These are phyloP conservation scores for Nesogale talazaci DNA, from an alignment of 2,113 vertebrate genomes.

Conservation along the genomic window DNA sequence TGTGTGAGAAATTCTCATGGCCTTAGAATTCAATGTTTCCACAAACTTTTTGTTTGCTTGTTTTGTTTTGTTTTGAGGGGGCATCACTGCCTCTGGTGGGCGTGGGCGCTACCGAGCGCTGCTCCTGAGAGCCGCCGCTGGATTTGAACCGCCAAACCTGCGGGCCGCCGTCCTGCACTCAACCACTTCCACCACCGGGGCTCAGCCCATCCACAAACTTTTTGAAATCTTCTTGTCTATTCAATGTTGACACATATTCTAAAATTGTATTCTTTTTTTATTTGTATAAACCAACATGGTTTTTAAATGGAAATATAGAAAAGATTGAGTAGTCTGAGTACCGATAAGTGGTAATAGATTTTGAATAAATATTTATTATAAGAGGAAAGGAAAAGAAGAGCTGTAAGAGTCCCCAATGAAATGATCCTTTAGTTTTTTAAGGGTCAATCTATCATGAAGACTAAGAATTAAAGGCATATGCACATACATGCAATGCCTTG, in stretches of 20 bases:
- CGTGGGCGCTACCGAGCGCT: too few relatives aligned
- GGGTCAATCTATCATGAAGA: not conserved
- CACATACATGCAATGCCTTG: not conserved
- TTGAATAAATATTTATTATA: not conserved
- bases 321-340: not conserved
- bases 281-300: not conserved
- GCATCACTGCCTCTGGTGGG: too few relatives aligned
- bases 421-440: not conserved
- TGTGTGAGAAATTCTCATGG: too few relatives aligned
- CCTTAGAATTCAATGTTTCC: too few relatives aligned
- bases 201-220: too few relatives aligned
- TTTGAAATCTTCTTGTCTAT: too few relatives aligned
- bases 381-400: not conserved
- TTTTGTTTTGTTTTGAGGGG: too few relatives aligned
- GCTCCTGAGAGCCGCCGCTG: too few relatives aligned
- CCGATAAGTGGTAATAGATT: not conserved
- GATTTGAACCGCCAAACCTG: too few relatives aligned
- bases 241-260: not conserved
- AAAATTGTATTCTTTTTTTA: conserved; percentile 16
- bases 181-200: too few relatives aligned
- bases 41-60: too few relatives aligned
- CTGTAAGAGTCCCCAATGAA: not conserved
- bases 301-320: not conserved
- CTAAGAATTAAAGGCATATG: not conserved
- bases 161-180: too few relatives aligned